A percentile compares a stretch with the other conserved stretches of the same genome.
Evolutionary conservation across 2,888 invertebrate species (phyloP).

Genomic region (Caenorhabditis sp.): DNA sequence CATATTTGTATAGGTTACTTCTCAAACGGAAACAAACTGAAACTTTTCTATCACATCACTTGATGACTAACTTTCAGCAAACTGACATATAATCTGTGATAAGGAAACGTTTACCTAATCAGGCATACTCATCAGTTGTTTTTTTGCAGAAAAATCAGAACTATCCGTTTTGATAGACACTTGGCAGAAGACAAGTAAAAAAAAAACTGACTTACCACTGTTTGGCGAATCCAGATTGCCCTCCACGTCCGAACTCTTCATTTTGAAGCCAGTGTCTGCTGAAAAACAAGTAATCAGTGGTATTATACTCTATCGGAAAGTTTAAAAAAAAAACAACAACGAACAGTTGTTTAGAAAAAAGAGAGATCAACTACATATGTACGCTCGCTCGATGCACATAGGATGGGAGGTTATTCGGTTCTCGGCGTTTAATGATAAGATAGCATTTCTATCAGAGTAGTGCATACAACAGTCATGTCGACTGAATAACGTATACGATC

Average conservation of each 20-base stretch:
- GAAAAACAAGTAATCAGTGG: conserved; percentile 17
- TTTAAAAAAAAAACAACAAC: background rate
- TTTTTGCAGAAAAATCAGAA: conserved; percentile 4
- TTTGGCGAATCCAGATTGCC: conserved; percentile 47
- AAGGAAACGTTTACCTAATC: conserved; percentile 7
- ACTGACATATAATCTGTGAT: conserved; percentile 39
- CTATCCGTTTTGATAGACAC: conserved; percentile 5
- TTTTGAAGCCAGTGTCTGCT: conserved; percentile 55
- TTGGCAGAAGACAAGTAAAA: background rate
- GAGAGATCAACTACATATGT: conserved; percentile 34
- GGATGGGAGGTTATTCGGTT: conserved; percentile 51
- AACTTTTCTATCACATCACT: conserved; percentile 13
- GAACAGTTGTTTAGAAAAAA: conserved; percentile 25
- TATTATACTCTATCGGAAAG: too few species aligned
- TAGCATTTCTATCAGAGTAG: conserved; percentile 25
- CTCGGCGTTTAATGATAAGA: conserved; percentile 50
- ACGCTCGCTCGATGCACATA: conserved; percentile 47
- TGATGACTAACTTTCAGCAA: conserved; percentile 40
- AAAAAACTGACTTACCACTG: conserved; percentile 43
- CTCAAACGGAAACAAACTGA: conserved; percentile 8
- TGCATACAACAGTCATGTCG: conserved; percentile 23
- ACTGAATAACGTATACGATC: conserved; percentile 18
- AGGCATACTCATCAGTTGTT: conserved; percentile 11
- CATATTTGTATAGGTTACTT: conserved; percentile 35
- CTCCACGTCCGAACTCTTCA: conserved; percentile 38